phyloP scores from a whole-genome alignment of 2,888 invertebrate genomes.

The Cephalotes varians region DNA sequence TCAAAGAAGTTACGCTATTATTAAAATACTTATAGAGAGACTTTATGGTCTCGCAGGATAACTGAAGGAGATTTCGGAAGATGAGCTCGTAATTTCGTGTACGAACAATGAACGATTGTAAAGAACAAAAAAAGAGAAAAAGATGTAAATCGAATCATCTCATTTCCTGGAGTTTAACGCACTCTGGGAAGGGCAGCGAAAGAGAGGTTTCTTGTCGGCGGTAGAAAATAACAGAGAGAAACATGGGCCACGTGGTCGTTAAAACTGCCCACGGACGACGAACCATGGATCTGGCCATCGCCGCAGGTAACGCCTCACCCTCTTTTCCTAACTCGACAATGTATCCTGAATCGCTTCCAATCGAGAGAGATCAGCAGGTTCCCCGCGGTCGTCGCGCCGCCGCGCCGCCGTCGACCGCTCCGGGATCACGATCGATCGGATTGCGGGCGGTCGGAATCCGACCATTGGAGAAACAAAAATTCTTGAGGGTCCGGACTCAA shows the following conservation, averaged over 20 bases:
- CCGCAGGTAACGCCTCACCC: slow-evolving; percentile 23
- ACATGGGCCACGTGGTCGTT: slow-evolving; percentile 65
- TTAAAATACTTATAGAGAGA: neutral
- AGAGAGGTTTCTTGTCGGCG: slow-evolving; percentile 42
- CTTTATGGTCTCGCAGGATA: neutral
- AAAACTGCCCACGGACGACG: slow-evolving; percentile 57
- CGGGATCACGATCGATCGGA: slow-evolving; percentile 73
- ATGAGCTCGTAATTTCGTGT: neutral
- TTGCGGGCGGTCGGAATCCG: slow-evolving; percentile 73
- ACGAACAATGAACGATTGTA: slow-evolving; percentile 19
- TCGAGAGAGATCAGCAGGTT: neutral
- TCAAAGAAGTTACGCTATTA: neutral
- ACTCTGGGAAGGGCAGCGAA: neutral
- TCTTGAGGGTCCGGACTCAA: slow-evolving; percentile 46
- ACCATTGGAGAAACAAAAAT: slow-evolving; percentile 47
- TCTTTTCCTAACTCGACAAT: slow-evolving; percentile 13
- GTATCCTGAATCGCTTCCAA: slow-evolving; percentile 55
- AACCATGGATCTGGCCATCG: slow-evolving; percentile 17
- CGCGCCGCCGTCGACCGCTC: slow-evolving; percentile 44
- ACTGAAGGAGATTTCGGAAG: neutral
- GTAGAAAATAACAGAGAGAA: slow-evolving; percentile 50
- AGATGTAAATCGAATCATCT: slow-evolving; percentile 6
- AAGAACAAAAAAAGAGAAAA: slow-evolving; percentile 20
- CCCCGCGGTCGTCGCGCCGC: neutral
- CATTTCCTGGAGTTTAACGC: slow-evolving; percentile 34